Percentiles rank a stretch among this genome's conserved stretches.
phyloP scores from a whole-genome alignment of 1,140 invertebrate genomes.

The Camponotus floridanus region DNA sequence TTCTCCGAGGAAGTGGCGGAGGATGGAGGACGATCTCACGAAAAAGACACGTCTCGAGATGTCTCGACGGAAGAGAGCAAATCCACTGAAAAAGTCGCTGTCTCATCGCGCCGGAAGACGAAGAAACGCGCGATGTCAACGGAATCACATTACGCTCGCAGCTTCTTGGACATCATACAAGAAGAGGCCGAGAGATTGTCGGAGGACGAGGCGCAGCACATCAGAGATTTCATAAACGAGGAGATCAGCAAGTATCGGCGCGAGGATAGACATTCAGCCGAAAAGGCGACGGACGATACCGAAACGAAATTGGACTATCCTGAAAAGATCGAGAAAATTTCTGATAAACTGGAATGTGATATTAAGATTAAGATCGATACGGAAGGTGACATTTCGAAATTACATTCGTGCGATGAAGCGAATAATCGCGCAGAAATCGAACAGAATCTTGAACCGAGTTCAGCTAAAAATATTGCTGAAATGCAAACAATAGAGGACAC shows the following conservation, averaged over 20 bases:
- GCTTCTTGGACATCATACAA: constrained; percentile 89
- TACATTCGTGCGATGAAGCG: neutral
- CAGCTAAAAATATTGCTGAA: neutral
- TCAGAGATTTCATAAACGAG: constrained; percentile 84
- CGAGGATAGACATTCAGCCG: constrained; percentile 75
- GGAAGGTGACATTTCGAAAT: neutral
- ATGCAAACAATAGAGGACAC: neutral
- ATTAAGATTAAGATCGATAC: constrained; percentile 16
- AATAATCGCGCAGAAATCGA: neutral
- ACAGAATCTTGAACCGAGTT: neutral
- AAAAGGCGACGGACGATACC: constrained; percentile 69
- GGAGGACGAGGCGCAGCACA: constrained; percentile 80
- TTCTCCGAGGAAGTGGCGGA: constrained; percentile 78
- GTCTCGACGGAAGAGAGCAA: constrained; percentile 59
- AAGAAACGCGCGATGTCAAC: constrained; percentile 87
- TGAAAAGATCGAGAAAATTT: neutral
- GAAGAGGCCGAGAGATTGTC: constrained; percentile 87
- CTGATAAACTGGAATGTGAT: neutral
- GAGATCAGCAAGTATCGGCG: constrained; percentile 87
- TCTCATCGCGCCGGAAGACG: constrained; percentile 79
- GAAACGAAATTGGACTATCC: constrained; percentile 73
- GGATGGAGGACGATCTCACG: constrained; percentile 18
- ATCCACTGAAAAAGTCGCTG: constrained; percentile 34
- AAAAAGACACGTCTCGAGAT: constrained; percentile 71
- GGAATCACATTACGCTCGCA: constrained; percentile 87